phyloP scores from a whole-genome alignment of 2,888 invertebrate species.

The Pristionchus entomophagus region DNA sequence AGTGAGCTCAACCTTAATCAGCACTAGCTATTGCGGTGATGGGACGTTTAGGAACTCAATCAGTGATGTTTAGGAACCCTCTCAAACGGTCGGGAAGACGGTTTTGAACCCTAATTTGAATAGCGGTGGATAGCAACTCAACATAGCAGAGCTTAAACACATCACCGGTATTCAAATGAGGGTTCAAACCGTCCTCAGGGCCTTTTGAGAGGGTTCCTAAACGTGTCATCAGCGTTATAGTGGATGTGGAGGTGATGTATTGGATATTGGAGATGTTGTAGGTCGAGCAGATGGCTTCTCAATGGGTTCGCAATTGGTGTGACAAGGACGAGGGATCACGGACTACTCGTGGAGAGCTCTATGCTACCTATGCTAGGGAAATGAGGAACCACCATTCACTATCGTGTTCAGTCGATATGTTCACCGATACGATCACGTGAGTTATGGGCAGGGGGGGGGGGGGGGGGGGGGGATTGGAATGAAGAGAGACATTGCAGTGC shows the following conservation, averaged over 20 bases:
- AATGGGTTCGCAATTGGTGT: constrained; percentile 79
- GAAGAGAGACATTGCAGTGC: neutral
- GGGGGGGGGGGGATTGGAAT: neutral
- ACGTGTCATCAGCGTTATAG: too few relatives aligned
- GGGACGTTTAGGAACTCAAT: too few relatives aligned
- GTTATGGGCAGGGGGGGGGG: too few relatives aligned
- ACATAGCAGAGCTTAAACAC: too few relatives aligned
- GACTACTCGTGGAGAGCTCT: constrained; percentile 88
- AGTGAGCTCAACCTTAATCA: neutral
- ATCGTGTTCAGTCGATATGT: constrained; percentile 63
- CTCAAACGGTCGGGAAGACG: too few relatives aligned
- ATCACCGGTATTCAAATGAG: too few relatives aligned
- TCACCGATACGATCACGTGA: constrained; percentile 65
- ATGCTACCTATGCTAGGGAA: constrained; percentile 80
- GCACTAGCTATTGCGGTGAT: neutral
- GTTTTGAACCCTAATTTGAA: too few relatives aligned
- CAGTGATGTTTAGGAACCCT: too few relatives aligned
- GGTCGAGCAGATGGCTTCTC: constrained; percentile 63
- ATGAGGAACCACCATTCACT: constrained; percentile 65
- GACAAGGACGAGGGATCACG: constrained; percentile 75
- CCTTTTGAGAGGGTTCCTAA: too few relatives aligned
- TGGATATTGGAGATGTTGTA: constrained; percentile 50
- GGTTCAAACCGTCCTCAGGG: too few relatives aligned
- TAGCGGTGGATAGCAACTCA: too few relatives aligned
- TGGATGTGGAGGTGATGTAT: too few relatives aligned